Evolutionary conservation across 92 coral and sea anemone genomes (phyloP).

Genomic region (Meandrina meandrites): DNA sequence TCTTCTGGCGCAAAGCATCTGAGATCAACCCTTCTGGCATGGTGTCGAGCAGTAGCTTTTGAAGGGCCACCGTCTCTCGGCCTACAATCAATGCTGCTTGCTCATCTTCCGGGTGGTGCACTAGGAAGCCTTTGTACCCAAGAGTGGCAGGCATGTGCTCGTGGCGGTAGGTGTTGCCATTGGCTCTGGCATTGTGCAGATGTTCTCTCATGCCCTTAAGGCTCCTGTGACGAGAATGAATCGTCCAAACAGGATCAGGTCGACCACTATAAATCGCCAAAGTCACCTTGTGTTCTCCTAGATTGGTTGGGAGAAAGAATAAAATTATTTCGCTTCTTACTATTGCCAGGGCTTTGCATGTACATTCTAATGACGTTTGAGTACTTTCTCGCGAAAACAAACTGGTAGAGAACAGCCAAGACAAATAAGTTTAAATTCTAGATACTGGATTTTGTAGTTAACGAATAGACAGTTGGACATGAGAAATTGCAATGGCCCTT

Average conservation of each 20-base stretch:
- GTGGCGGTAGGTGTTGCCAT: slow-evolving; percentile 3
- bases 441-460: no score
- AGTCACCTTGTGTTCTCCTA: slow-evolving; percentile 29
- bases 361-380: no score
- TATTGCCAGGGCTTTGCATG: no score
- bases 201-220: neutral
- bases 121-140: slow-evolving; percentile 37
- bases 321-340: neutral
- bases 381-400: no score
- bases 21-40: slow-evolving; percentile 28
- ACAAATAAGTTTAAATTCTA: no score
- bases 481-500: no score
- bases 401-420: no score
- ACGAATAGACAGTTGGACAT: no score
- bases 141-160: slow-evolving; percentile 17
- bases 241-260: slow-evolving; percentile 43
- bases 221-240: slow-evolving; percentile 15
- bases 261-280: slow-evolving; percentile 26
- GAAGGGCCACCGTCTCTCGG: slow-evolving; percentile 4
- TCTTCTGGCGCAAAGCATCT: slow-evolving; percentile 14
- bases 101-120: slow-evolving; percentile 18
- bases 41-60: slow-evolving; percentile 27
- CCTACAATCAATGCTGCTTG: slow-evolving; percentile 26
- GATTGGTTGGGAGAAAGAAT: neutral
- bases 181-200: slow-evolving; percentile 18